These are phyloP conservation scores for Cardiocondyla obscurior DNA, from an alignment of 1,140 invertebrate genomes.

Conservation along the genomic window DNA sequence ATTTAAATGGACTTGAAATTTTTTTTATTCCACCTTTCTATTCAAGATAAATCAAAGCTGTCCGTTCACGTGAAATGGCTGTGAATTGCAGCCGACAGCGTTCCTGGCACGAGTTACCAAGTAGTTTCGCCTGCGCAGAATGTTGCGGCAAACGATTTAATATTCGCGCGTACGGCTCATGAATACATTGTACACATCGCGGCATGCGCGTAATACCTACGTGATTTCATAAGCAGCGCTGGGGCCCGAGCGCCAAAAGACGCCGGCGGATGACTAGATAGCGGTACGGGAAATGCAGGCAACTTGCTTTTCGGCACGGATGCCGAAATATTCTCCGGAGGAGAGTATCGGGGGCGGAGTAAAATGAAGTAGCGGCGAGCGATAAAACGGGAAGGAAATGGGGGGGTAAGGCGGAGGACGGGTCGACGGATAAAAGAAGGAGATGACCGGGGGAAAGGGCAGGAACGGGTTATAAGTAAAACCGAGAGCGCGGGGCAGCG, in stretches of 20 bases:
- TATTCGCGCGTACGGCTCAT: slow-evolving; percentile 50
- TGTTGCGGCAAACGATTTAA: slow-evolving; percentile 54
- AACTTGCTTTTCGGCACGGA: slow-evolving; percentile 36
- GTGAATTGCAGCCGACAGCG: neutral
- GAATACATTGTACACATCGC: slow-evolving; percentile 47
- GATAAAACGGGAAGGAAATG: slow-evolving; percentile 62
- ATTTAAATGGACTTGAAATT: neutral
- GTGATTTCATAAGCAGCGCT: slow-evolving; percentile 51
- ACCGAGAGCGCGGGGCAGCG: slow-evolving; percentile 54
- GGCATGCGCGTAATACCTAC: slow-evolving; percentile 28
- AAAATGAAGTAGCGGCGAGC: slow-evolving; percentile 60
- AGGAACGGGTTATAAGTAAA: slow-evolving; percentile 22
- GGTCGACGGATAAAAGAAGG: slow-evolving; percentile 5
- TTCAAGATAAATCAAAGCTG: neutral
- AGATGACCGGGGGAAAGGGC: slow-evolving; percentile 44
- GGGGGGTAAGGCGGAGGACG: slow-evolving; percentile 60
- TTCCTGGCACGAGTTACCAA: slow-evolving; percentile 1
- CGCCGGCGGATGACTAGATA: neutral
- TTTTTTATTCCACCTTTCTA: neutral
- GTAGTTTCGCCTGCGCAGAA: slow-evolving; percentile 22
- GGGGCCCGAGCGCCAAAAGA: neutral
- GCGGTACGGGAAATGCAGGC: slow-evolving; percentile 3
- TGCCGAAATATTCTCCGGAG: slow-evolving; percentile 41
- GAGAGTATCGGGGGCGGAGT: slow-evolving; percentile 50
- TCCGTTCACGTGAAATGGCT: neutral